Percentiles rank a stretch among this genome's conserved stretches.
These are phyloP conservation scores for Hippocampus abdominalis DNA, from an alignment of 2,113 vertebrate species.

Conservation along the genomic window DNA sequence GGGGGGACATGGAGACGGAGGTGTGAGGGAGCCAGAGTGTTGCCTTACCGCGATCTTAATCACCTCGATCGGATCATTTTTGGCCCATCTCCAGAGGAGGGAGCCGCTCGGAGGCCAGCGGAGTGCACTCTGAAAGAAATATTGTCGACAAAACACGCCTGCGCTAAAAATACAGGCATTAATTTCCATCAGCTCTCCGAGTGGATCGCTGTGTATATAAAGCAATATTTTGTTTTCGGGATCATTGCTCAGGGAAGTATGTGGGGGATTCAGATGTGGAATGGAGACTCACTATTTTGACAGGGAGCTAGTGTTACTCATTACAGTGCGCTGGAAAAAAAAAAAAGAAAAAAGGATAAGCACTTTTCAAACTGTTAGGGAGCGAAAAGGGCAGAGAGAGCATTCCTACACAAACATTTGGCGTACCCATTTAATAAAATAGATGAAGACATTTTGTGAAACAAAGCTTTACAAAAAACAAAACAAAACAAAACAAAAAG, in stretches of 20 bases:
- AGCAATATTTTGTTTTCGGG: constrained; percentile 58
- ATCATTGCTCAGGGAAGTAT: constrained; percentile 44
- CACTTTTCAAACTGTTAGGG: constrained; percentile 40
- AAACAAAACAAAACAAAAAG: not conserved
- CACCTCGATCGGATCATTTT: constrained; percentile 56
- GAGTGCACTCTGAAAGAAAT: constrained; percentile 58
- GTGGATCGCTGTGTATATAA: constrained; percentile 49
- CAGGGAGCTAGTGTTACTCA: constrained; percentile 57
- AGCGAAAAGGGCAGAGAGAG: constrained; percentile 17
- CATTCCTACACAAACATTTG: constrained; percentile 38
- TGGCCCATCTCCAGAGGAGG: constrained; percentile 52
- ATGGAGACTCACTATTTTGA: constrained; percentile 57
- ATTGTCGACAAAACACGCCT: constrained; percentile 39
- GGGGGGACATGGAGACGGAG: constrained; percentile 19
- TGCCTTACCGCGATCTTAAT: constrained; percentile 62
- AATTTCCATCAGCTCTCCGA: constrained; percentile 56
- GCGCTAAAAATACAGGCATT: constrained; percentile 60
- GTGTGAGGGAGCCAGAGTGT: constrained; percentile 46
- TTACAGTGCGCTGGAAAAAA: constrained; percentile 37
- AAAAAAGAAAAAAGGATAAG: constrained; percentile 51
- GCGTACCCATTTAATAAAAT: constrained; percentile 37
- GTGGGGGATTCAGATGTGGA: constrained; percentile 58
- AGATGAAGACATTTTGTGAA: constrained; percentile 35
- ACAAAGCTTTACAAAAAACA: constrained; percentile 27
- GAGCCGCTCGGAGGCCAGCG: constrained; percentile 45